Evolutionary conservation across 2,113 vertebrate species (phyloP), one percentile per base, ranked within the genome.

Genomic region (Mugil cephalus): DNA sequence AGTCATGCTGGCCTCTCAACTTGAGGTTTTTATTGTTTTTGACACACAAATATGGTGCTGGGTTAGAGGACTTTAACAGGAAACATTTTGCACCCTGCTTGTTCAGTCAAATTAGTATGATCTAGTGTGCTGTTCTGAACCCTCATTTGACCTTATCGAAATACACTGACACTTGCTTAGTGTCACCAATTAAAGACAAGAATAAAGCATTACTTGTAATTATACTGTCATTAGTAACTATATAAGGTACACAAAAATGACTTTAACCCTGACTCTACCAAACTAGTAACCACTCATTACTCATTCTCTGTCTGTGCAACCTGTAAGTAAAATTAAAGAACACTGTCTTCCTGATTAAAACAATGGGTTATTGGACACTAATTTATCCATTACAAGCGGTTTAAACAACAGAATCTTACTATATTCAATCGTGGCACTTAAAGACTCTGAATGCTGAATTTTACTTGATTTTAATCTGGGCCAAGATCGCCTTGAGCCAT

Each of bases 11-110:
- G 17, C 11, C 18, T 75, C 60, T 62, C 45, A 67, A 76, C 15
- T 40, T 14, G 1, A 74, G 13, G 52, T 53, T 73, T 56, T 75
- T 43, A 72, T 74, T 48, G 34, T 18, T 82, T 70, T 35, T 77
- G 64, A 78, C 52, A 65, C 30, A 59, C 11, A 65, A 52, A 61
- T 69, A 68, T 64, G 24, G 45, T 66, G 63, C 13, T 36, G 55
- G 17, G 51, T 72, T 67, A 30, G 30, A 71, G 38, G 40, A 47
- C 30, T 30, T 7, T 15, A 45, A 13, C 30, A 30, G 45, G 4
- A 45, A 18, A 21, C 11, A 43, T 50, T 69, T 62, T 45, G 21
- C 40, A 48, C 42, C 13, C 21, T 35, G 6, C 54, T 39, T 52
- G 14, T 47, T 67, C 65, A 53, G 10, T 0, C 30, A 52, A n/a